phyloP scores from a whole-genome alignment of 2,797 vertebrate genomes.

The Staurois parvus region DNA sequence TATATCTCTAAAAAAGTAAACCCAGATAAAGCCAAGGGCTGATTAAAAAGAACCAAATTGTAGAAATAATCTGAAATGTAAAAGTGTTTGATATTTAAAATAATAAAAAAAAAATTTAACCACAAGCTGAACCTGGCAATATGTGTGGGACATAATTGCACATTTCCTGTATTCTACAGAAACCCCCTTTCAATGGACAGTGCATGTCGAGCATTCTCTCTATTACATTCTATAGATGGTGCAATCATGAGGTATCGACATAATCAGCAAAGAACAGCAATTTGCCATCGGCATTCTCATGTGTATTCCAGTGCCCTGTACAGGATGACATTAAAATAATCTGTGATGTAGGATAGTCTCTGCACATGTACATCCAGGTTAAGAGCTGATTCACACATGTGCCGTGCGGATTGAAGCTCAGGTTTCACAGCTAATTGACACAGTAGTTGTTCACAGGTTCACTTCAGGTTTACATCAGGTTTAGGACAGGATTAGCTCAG shows the following conservation, averaged over 20 bases:
- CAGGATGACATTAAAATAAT: no score
- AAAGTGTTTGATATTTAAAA: not conserved
- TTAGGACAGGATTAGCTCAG: no score
- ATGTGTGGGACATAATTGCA: not conserved
- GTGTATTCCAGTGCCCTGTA: no score
- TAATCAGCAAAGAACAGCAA: not conserved
- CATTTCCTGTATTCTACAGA: not conserved
- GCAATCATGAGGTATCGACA: not conserved
- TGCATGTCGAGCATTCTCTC: not conserved
- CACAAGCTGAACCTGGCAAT: not conserved
- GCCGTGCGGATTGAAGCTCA: no score
- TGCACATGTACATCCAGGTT: not conserved
- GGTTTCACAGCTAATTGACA: no score
- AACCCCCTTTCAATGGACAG: not conserved
- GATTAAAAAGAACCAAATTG: not conserved
- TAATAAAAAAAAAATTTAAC: not conserved
- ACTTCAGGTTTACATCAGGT: no score
- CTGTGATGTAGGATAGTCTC: not conserved
- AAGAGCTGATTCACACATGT: no score
- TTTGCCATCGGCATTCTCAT: no score
- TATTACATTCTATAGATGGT: no score
- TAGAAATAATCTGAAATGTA: not conserved
- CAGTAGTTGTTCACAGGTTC: no score
- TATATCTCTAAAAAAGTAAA: conserved; percentile 14
- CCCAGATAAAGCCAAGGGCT: conserved; percentile 6